Percentiles rank a stretch among this genome's conserved stretches.
These are phyloP conservation scores for Monarcha castaneiventris DNA, from an alignment of 2,113 vertebrate species.

Conservation along the genomic window DNA sequence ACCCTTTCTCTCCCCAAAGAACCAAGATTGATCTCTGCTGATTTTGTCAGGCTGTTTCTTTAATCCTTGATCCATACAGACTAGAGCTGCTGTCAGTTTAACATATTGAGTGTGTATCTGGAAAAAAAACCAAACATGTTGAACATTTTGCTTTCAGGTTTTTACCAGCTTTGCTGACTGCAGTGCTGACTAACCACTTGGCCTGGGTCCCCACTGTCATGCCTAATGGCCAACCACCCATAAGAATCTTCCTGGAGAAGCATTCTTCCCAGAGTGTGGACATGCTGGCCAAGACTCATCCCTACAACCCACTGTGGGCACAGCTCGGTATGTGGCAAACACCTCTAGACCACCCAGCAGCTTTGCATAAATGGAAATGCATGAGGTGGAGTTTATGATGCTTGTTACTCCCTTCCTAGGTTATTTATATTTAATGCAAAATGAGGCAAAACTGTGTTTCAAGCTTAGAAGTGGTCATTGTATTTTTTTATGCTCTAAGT, in stretches of 20 bases:
- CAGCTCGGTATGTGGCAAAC: constrained; percentile 85
- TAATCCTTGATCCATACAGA: neutral
- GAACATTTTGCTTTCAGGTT: constrained; percentile 80
- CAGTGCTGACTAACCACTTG: constrained; percentile 95
- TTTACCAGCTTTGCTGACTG: constrained; percentile 93
- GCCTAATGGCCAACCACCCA: constrained; percentile 97
- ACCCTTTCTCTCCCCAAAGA: neutral
- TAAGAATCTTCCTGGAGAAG: constrained; percentile 97
- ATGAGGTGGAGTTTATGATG: fast-evolving
- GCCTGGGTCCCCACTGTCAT: constrained; percentile 99
- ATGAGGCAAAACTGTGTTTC: neutral
- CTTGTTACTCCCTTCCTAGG: neutral
- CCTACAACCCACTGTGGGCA: constrained; percentile 98
- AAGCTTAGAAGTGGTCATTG: neutral
- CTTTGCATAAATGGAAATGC: neutral
- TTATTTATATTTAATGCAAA: neutral
- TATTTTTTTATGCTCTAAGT: neutral
- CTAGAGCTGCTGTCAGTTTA: neutral
- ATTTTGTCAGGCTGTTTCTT: neutral
- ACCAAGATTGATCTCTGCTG: neutral
- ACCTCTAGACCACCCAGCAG: neutral
- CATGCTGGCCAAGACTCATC: constrained; percentile 97
- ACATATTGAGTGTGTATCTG: neutral
- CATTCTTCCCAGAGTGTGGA: constrained; percentile 97
- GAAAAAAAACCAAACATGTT: neutral